Evolutionary conservation across 2,113 vertebrate genomes (phyloP).

Genomic region (Hyperopisus bebe): DNA sequence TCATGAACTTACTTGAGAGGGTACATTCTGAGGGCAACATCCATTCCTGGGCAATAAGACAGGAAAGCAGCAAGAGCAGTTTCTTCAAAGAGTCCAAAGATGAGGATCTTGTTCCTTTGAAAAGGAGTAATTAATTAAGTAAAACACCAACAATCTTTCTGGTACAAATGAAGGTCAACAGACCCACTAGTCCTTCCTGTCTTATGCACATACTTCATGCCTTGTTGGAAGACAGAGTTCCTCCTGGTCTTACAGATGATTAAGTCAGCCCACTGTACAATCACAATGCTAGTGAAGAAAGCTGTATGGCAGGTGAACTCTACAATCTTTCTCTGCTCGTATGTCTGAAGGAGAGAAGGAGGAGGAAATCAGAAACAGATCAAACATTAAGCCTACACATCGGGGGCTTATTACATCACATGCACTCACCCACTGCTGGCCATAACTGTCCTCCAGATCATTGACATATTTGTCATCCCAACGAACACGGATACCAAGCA

Average conservation of each 20-base stretch:
- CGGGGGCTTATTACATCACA: background rate
- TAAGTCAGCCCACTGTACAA: conserved; percentile 81
- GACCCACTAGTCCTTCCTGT: background rate
- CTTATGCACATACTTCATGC: conserved; percentile 71
- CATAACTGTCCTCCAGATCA: conserved; percentile 64
- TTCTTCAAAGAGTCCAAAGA: conserved; percentile 45
- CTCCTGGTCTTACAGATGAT: conserved; percentile 81
- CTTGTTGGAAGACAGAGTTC: conserved; percentile 82
- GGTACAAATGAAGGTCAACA: background rate
- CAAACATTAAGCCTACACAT: background rate
- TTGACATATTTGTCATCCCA: conserved; percentile 72
- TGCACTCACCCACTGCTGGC: conserved; percentile 69
- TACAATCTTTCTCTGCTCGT: conserved; percentile 78
- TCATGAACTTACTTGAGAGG: conserved; percentile 40
- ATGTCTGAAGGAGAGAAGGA: conserved; percentile 58
- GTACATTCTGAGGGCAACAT: conserved; percentile 45
- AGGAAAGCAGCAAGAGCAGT: conserved; percentile 44
- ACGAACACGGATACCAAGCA: conserved; percentile 70
- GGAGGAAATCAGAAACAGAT: background rate
- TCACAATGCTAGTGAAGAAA: conserved; percentile 80
- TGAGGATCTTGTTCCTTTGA: conserved; percentile 44
- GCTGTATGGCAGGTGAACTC: conserved; percentile 82
- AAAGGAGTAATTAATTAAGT: background rate
- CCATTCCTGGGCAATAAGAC: conserved; percentile 45
- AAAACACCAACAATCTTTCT: background rate